Conservation (phyloP, 2,113 vertebrate species). For the Polypterus bichir region DNA sequence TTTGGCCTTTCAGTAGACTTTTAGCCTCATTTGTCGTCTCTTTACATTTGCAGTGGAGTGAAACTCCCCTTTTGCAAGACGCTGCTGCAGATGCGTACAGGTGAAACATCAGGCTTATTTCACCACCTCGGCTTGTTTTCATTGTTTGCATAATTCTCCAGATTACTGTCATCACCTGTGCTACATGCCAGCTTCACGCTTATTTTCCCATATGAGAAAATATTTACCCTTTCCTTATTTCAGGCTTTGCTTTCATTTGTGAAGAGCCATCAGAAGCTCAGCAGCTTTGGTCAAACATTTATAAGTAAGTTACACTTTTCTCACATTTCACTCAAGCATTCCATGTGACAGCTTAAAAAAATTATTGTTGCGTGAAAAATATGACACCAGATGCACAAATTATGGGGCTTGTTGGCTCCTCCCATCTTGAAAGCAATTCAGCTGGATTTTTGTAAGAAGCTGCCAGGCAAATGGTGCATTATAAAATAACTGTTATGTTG, state of each 20-base stretch:
- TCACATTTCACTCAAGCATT: too few relatives aligned
- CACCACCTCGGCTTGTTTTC: conserved; percentile 10
- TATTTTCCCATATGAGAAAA: conserved; percentile 23
- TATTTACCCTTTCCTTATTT: conserved; percentile 30
- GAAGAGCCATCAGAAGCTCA: not conserved
- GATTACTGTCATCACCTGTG: conserved; percentile 20
- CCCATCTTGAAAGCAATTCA: too few relatives aligned
- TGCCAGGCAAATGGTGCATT: too few relatives aligned
- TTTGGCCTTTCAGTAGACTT: conserved; percentile 9
- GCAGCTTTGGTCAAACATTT: not conserved
- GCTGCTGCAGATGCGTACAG: conserved; percentile 6
- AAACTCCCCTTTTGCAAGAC: not conserved
- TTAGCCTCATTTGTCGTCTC: conserved; percentile 9
- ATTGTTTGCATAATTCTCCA: conserved; percentile 7
- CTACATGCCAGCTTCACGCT: conserved; percentile 16
- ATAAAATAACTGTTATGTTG: too few relatives aligned
- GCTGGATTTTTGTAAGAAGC: too few relatives aligned
- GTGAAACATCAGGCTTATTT: conserved; percentile 11
- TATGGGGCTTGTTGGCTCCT: too few relatives aligned
- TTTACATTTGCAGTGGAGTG: conserved; percentile 22
- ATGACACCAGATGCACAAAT: too few relatives aligned
- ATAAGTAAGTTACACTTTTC: too few relatives aligned
- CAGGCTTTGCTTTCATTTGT: conserved; percentile 5
- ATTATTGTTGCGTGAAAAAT: too few relatives aligned
- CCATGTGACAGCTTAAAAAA: too few relatives aligned